Evolutionary conservation across 2,888 invertebrate species (phyloP).

Genomic region (Spodoptera littoralis): DNA sequence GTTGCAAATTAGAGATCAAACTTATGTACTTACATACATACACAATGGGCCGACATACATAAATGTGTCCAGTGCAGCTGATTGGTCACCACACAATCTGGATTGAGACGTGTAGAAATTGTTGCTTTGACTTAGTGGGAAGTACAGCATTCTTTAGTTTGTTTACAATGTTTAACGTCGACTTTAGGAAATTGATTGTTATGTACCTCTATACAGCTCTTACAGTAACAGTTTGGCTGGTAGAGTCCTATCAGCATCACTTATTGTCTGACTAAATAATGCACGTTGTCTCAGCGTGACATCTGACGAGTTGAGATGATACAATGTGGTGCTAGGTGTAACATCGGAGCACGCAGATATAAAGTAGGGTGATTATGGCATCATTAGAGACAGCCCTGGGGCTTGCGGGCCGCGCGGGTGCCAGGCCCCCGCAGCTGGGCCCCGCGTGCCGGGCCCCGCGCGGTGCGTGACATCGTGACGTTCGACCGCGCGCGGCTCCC

Average conservation of each 20-base stretch:
- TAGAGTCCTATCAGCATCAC: background rate
- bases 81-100: too few species aligned
- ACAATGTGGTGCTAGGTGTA: slow-evolving; percentile 16
- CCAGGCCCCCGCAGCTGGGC: slow-evolving; percentile 13
- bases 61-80: too few species aligned
- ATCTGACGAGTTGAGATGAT: slow-evolving; percentile 8
- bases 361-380: slow-evolving; percentile 43
- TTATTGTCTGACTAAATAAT: slow-evolving; percentile 25
- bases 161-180: too few species aligned
- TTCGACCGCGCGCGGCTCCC: slow-evolving; percentile 68
- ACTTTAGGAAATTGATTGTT: too few species aligned
- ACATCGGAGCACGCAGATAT: slow-evolving; percentile 14
- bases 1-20: too few species aligned
- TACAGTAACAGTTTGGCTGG: background rate
- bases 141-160: too few species aligned
- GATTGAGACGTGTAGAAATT: too few species aligned
- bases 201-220: too few species aligned
- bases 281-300: slow-evolving; percentile 26
- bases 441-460: slow-evolving; percentile 41
- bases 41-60: too few species aligned
- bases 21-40: too few species aligned
- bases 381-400: slow-evolving; percentile 59
- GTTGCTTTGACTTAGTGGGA: too few species aligned
- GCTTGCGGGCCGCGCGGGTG: slow-evolving; percentile 35
- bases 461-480: slow-evolving; percentile 78